phyloP scores from a whole-genome alignment of 1,140 invertebrate species.

The Zaprionus kolodkinae region DNA sequence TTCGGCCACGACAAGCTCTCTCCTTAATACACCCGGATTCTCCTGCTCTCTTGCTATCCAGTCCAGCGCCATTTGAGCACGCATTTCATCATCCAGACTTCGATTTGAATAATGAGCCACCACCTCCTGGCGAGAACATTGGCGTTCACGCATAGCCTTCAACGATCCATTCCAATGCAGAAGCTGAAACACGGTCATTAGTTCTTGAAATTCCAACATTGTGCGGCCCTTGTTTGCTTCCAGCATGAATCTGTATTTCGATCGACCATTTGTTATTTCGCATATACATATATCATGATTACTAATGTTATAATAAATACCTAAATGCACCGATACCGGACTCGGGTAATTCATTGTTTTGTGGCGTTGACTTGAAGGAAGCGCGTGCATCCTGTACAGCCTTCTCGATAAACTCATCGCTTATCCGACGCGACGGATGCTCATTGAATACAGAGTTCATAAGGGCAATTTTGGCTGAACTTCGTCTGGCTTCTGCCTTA shows the following conservation, averaged over 20 bases:
- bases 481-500: conserved; percentile 96
- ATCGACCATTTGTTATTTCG: neutral
- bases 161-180: conserved; percentile 98
- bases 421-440: conserved; percentile 96
- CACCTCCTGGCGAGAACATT: conserved; percentile 97
- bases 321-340: conserved; percentile 96
- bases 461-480: conserved; percentile 96
- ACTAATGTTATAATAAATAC: conserved; percentile 73
- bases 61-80: conserved; percentile 97
- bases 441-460: conserved; percentile 99
- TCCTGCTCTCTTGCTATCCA: conserved; percentile 97
- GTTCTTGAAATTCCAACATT: conserved; percentile 98
- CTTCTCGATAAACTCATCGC: conserved; percentile 97
- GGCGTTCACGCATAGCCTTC: conserved; percentile 95
- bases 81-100: conserved; percentile 96
- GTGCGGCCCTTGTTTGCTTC: conserved; percentile 96
- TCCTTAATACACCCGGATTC: conserved; percentile 90
- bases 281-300: neutral
- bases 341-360: conserved; percentile 91
- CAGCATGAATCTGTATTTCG: conserved; percentile 91
- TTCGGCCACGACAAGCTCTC: conserved; percentile 93
- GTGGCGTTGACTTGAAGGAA: conserved; percentile 86
- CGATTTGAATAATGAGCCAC: conserved; percentile 97
- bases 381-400: conserved; percentile 94
- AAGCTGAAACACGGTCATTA: conserved; percentile 98